These are phyloP conservation scores for Andinoacara biseriatus DNA, from an alignment of 2,113 vertebrate species.

Conservation along the genomic window DNA sequence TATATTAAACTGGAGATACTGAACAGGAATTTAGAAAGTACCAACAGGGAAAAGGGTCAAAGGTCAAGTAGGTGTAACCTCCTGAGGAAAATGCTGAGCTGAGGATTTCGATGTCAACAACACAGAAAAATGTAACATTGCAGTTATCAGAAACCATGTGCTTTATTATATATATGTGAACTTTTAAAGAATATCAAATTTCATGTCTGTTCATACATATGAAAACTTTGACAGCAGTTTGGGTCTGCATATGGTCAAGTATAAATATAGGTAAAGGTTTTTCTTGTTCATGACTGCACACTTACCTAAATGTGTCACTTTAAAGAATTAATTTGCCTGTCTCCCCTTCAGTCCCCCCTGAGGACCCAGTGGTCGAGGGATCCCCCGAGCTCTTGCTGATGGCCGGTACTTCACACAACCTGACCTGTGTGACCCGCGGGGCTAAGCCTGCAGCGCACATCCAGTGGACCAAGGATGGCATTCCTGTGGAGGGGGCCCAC, in stretches of 20 bases:
- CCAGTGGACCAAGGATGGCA: conserved; percentile 89
- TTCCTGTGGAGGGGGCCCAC: conserved; percentile 84
- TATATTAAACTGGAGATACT: background rate
- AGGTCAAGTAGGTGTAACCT: background rate
- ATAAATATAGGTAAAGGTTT: background rate
- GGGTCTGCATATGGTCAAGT: background rate
- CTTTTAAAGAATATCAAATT: background rate
- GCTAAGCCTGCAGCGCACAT: conserved; percentile 93
- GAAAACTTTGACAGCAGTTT: background rate
- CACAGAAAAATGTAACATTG: too few species aligned
- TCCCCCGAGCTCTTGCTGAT: conserved; percentile 89
- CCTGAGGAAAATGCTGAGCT: background rate
- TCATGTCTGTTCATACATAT: background rate
- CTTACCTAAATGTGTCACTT: background rate
- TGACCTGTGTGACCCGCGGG: conserved; percentile 89
- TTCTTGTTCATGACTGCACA: conserved; percentile 4
- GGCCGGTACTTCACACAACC: conserved; percentile 87
- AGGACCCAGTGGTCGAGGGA: conserved; percentile 89
- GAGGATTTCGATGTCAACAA: background rate
- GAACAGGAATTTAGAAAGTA: too few species aligned
- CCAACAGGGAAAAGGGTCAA: background rate
- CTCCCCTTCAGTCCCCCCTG: conserved; percentile 83
- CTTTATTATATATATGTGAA: background rate
- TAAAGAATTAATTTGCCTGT: conserved; percentile 17
- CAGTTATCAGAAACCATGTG: background rate